Evolutionary conservation across 2,888 invertebrate genomes (phyloP), one percentile per base, ranked within the genome.

Genomic region (Ichneumon xanthorius): DNA sequence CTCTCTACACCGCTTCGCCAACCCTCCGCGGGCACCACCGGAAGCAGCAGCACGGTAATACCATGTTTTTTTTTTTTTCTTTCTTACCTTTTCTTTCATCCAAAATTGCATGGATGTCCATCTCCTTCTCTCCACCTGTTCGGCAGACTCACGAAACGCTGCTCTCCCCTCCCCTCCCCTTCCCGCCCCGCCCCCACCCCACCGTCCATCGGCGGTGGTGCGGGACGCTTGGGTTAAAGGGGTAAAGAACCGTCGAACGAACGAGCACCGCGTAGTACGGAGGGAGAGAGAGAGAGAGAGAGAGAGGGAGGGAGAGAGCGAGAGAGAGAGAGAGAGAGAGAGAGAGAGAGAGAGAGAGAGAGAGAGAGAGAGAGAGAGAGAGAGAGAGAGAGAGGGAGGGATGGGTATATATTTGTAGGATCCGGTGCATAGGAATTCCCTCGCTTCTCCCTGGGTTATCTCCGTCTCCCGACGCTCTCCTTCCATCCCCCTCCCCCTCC

Each of bases 381-480:
- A n/a, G n/a, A n/a, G n/a, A n/a, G n/a, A n/a, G n/a, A n/a, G n/a
- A n/a, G n/a, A n/a, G n/a, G n/a, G n/a, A n/a, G 68, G 55, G 22
- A 22, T 4, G 22, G 61, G n/a, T n/a, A n/a, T 61, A n/a, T 14
- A 4, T 7, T n/a, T 30, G 2, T 58, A 58, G 26, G 70, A 75
- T 45, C 75, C 58, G 85, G 88, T 89, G 90, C 90, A 88, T 87
- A 91, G 92, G 92, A 92, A 92, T 92, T 90, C 91, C 91, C 91
- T 90, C 89, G 81, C 85, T 85, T 85, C 86, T 30, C 77, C 19
- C 78, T 75, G 53, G 63, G 80, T 82, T 77, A 82, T 82, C 86
- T 81, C 84, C 77, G 81, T 82, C 82, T 85, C 63, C 70, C 79
- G 63, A 76, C 81, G 82, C 75, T 85, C 82, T 82, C 81, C 55